Evolutionary conservation across 2,797 vertebrate species (phyloP), one percentile per base, ranked within the genome.

Genomic region (Cyprinodon diabolis): DNA sequence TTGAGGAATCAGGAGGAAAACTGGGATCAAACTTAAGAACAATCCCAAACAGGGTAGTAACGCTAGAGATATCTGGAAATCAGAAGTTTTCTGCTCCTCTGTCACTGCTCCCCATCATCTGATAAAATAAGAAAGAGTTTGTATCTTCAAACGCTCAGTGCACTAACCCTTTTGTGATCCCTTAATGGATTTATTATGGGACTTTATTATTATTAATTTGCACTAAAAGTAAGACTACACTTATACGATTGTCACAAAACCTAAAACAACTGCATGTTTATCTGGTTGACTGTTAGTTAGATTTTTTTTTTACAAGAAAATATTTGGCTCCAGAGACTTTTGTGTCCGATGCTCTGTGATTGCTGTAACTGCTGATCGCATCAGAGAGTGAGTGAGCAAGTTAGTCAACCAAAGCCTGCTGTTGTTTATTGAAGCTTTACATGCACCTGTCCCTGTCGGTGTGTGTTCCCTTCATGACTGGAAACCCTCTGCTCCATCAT

Each of bases 401-500:
- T 43, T 35, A 60, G 69, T 55, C 57, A 55, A 48, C 49, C n/a
- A 63, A n/a, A 72, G 43, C 57, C 4, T 68, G 13, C 54, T 12
- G 54, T 75, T 57, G 47, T 66, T 78, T 62, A 67, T 35, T 51
- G 23, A 74, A 9, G 25, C 4, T 23, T 56, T 47, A 5, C 19
- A 17, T 51, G 12, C 71, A 60, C 55, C 66, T 65, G 47, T 68
- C 21, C 40, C 56, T 66, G 54, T 66, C 67, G 60, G 21, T 35
- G 68, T 47, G 40, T 8, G 14, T 55, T 43, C 60, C 21, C 66
- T 52, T 68, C 62, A 43, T 1, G 30, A 49, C 69, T 67, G 69
- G 51, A 66, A 82, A 81, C 58, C n/a, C 17, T 74, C 47, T 37
- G 45, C 48, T 72, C 47, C n/a, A 45, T 25, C 15, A 1, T 69